Evolutionary conservation across 37 sponge, comb jelly and placozoan genomes (phyloP), one percentile per base, ranked within the genome.

Genomic region (Aplysina aerophoba): DNA sequence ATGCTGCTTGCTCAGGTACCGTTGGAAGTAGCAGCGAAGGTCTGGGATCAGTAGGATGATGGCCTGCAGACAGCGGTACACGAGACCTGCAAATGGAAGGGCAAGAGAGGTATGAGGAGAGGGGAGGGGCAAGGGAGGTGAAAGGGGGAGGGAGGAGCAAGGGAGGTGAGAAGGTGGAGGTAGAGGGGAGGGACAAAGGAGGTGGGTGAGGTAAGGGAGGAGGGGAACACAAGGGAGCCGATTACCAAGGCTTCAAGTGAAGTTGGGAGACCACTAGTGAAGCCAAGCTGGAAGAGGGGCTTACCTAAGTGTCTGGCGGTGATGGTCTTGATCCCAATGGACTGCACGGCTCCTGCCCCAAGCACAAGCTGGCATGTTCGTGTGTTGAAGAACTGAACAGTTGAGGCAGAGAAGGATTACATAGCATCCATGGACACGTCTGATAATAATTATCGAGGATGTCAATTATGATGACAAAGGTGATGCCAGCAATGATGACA

Each of bases 301-400:
- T 39, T 80, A 90, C 96, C 94, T 30, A 98, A 41, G 84, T 98
- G 99, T 81, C 96, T 89, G 28, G 99, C 90, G 53, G 99, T 96
- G 78, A 98, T 98, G 80, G 91, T 94, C 92, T 96, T 98, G 22
- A 98, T 80, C 14, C 97, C 97, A 15, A 96, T 89, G 55, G 88
- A 80, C 40, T 87, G 82, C 53, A 96, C 83, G 15, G 97, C 99
- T 0, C 95, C 99, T 40, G 99, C 99, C 56, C 93, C 95, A 27
- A 98, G 87, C 14, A 98, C 97, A 64, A 98, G 84, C 33, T 91
- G 90, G 86, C 92, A 93, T 21, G 97, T 93, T 25, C 91, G 83
- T 44, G 79, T 59, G 80, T 98, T 98, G 88, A 98, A 98, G 36
- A 85, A 86, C 94, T 97, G 63, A 6, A 86, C n/a, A n/a, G n/a